Evolutionary conservation across 2,888 invertebrate species (phyloP).

Genomic region (Cantharis flavilabris): DNA sequence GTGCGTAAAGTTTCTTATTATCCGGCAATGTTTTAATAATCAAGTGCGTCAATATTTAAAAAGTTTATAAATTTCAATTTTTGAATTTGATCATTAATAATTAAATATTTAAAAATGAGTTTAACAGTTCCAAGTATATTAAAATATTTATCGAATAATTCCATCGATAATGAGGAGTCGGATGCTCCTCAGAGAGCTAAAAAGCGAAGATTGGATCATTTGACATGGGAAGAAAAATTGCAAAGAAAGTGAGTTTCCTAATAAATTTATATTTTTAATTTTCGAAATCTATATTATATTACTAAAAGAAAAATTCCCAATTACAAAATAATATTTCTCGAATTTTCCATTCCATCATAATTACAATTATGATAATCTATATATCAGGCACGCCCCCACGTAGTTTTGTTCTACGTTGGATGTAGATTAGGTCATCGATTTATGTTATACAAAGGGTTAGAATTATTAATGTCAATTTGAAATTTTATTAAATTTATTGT

Average conservation of each 20-base stretch:
- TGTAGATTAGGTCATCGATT: neutral
- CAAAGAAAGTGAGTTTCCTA: constrained; percentile 76
- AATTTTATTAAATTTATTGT: neutral
- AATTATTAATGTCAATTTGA: neutral
- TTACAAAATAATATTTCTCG: neutral
- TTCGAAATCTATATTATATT: too few species aligned
- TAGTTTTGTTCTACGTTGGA: neutral
- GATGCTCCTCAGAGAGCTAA: constrained; percentile 55
- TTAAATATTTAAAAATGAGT: constrained; percentile 30
- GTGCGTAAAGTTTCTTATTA: neutral
- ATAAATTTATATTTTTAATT: neutral
- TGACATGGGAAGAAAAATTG: constrained; percentile 85
- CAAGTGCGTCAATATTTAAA: neutral
- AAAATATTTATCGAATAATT: constrained; percentile 45
- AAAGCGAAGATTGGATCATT: constrained; percentile 80
- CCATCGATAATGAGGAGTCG: constrained; percentile 40
- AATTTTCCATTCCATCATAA: neutral
- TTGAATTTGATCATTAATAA: neutral
- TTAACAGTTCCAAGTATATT: constrained; percentile 43
- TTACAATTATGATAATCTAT: neutral
- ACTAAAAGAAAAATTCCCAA: neutral
- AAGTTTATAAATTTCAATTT: neutral
- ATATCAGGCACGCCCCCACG: neutral
- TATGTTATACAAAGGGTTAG: neutral
- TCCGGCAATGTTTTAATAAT: neutral